Conservation (phyloP, 1,140 invertebrate genomes). For the Penaeus vannamei region DNA sequence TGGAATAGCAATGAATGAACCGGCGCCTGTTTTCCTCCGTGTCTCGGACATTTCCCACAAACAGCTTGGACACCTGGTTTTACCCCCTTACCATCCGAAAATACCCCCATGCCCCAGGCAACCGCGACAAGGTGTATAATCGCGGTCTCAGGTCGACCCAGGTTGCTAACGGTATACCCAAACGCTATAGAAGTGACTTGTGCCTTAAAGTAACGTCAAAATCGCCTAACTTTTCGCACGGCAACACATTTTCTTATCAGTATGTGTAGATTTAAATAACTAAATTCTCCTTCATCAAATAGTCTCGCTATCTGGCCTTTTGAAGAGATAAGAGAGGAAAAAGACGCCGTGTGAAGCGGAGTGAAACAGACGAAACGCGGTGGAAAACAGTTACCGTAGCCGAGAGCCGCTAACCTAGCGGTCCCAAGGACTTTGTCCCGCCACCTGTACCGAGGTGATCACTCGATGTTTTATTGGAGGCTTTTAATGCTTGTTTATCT, state of each 20-base stretch:
- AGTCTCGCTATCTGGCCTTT: too few relatives aligned
- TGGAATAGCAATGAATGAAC: neutral
- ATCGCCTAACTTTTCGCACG: too few relatives aligned
- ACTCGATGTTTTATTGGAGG: neutral
- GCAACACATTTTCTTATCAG: too few relatives aligned
- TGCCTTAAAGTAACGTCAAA: neutral
- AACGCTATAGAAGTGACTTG: slow-evolving; percentile 36
- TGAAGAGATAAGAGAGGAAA: too few relatives aligned
- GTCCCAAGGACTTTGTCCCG: slow-evolving; percentile 65
- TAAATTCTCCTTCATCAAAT: too few relatives aligned
- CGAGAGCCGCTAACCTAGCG: slow-evolving; percentile 63
- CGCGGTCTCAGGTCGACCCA: slow-evolving; percentile 53
- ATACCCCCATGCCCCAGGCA: slow-evolving; percentile 40
- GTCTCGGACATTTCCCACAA: neutral
- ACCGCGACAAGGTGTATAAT: slow-evolving; percentile 56
- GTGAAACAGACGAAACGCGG: slow-evolving; percentile 52
- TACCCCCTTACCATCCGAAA: slow-evolving; percentile 44
- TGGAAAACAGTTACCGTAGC: slow-evolving; percentile 35
- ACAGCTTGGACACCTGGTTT: slow-evolving; percentile 15
- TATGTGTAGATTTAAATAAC: too few relatives aligned
- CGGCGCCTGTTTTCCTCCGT: neutral
- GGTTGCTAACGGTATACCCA: slow-evolving; percentile 49
- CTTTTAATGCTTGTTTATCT: too few relatives aligned
- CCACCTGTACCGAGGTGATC: slow-evolving; percentile 35
- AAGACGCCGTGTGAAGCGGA: neutral